A percentile compares a stretch with the other conserved stretches of the same genome.
Conservation (phyloP, 2,888 invertebrate species). For the Leucoptera coffeella region DNA sequence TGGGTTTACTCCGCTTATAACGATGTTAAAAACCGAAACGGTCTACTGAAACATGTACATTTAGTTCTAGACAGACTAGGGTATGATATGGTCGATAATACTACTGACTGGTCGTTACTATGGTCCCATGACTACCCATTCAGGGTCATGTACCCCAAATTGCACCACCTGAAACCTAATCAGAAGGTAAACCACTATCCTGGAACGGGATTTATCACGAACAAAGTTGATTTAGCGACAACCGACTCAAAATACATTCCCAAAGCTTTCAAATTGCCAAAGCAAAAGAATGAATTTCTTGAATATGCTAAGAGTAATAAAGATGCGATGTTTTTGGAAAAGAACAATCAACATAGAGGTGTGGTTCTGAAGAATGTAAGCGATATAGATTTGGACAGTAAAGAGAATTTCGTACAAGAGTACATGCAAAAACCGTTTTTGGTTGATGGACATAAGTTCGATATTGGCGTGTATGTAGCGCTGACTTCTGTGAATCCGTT, state of each 20-base stretch:
- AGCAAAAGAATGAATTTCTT: constrained; percentile 63
- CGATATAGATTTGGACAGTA: constrained; percentile 63
- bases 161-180: constrained; percentile 57
- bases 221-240: constrained; percentile 83
- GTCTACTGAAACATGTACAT: constrained; percentile 75
- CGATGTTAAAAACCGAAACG: constrained; percentile 52
- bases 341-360: constrained; percentile 86
- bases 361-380: constrained; percentile 67
- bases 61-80: constrained; percentile 71
- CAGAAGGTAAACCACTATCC: constrained; percentile 92
- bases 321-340: constrained; percentile 77
- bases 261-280: constrained; percentile 80
- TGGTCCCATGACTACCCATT: constrained; percentile 97
- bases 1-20: constrained; percentile 54
- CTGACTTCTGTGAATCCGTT: constrained; percentile 89
- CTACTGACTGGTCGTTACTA: constrained; percentile 73
- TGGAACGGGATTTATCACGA: constrained; percentile 88
- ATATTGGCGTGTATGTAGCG: constrained; percentile 91
- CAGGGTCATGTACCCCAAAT: constrained; percentile 36
- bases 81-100: constrained; percentile 52
- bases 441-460: constrained; percentile 92
- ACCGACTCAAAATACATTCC: constrained; percentile 76
- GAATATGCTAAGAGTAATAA: constrained; percentile 62
- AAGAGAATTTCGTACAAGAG: constrained; percentile 84
- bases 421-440: constrained; percentile 83